Evolutionary conservation across 2,113 vertebrate genomes (phyloP), one percentile per base, ranked within the genome.

Genomic region (Tychaedon coryphoeus): DNA sequence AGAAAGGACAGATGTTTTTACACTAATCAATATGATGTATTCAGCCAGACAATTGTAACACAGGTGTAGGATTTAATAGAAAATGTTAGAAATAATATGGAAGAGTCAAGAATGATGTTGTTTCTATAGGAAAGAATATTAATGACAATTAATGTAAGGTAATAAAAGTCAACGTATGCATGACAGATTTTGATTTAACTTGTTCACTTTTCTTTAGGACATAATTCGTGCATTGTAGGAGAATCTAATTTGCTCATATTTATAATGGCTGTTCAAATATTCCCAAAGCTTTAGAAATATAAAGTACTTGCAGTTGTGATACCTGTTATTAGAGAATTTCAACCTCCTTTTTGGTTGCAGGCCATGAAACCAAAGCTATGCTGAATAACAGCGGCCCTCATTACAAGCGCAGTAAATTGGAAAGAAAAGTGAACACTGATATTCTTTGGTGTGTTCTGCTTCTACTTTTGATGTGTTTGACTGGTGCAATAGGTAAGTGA

Each of bases 291-390:
- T 82, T 66, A 73, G 40, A 72, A 73, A 36, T 47, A 8, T 2
- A 42, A 83, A 86, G 43, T 7, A 57, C 20, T 25, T 69, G 24
- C 50, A 47, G 20, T 88, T 76, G 77, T 23, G 60, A 28, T 29
- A 4, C 43, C 43, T 86, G 26, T 71, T 70, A 5, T 11, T 67
- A 57, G 45, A 54, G 70, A 58, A 83, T 72, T 90, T 43, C 53
- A 53, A 2, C 12, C 5, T 82, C 8, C 43, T 9, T 25, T 92
- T 24, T 88, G 60, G 31, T 80, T 93, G 31, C 78, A 99, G 99
- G 99, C 82, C 99, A 99, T 96, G 99, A 99, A 97, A 99, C 99
- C 72, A 99, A 99, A 98, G 98, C 99, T 19, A 99, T 99, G 99
- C 98, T 99, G 97, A 99, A 99, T 97, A 99, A 99, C 96, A 98